These are phyloP conservation scores for Zelostemma sp. DNA, from an alignment of 1,140 invertebrate genomes.

Conservation along the genomic window DNA sequence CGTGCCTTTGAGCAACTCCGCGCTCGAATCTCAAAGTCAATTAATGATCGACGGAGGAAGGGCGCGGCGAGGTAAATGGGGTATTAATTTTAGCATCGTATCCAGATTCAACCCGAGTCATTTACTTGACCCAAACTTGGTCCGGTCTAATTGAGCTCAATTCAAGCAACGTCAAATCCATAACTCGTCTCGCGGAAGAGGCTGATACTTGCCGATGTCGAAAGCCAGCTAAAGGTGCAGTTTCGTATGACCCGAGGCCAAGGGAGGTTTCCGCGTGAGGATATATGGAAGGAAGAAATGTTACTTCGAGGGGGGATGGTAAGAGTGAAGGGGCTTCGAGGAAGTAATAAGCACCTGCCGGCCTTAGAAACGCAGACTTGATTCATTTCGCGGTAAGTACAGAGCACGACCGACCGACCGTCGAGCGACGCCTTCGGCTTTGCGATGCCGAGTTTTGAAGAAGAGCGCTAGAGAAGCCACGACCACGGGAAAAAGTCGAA, in stretches of 20 bases:
- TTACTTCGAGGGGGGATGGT: slow-evolving; percentile 24
- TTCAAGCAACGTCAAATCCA: no score
- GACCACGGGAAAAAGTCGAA: slow-evolving; percentile 17
- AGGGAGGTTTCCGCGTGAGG: slow-evolving; percentile 59
- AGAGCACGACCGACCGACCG: slow-evolving; percentile 58
- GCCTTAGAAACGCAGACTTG: slow-evolving; percentile 65
- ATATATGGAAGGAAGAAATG: slow-evolving; percentile 53
- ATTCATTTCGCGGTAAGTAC: slow-evolving; percentile 71
- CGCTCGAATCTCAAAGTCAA: slow-evolving; percentile 12
- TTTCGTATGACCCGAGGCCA: slow-evolving; percentile 61
- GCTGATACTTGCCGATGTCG: slow-evolving; percentile 32
- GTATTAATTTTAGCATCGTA: no score
- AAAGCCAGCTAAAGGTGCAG: slow-evolving; percentile 26
- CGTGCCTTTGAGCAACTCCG: slow-evolving; percentile 17
- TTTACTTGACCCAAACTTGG: no score
- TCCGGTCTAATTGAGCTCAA: no score
- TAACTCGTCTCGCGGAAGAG: slow-evolving; percentile 27
- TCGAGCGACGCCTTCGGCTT: slow-evolving; percentile 59
- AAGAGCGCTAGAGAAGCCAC: slow-evolving; percentile 11
- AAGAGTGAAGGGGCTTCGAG: slow-evolving; percentile 47
- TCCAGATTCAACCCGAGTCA: no score
- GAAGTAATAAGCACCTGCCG: slow-evolving; percentile 70
- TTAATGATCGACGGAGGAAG: slow-evolving; percentile 23
- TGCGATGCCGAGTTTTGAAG: slow-evolving; percentile 43
- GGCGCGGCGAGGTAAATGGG: no score